A percentile compares a stretch with the other conserved stretches of the same genome.
These are phyloP conservation scores for Notothenia coriiceps DNA, from an alignment of 2,113 vertebrate genomes.

Conservation along the genomic window DNA sequence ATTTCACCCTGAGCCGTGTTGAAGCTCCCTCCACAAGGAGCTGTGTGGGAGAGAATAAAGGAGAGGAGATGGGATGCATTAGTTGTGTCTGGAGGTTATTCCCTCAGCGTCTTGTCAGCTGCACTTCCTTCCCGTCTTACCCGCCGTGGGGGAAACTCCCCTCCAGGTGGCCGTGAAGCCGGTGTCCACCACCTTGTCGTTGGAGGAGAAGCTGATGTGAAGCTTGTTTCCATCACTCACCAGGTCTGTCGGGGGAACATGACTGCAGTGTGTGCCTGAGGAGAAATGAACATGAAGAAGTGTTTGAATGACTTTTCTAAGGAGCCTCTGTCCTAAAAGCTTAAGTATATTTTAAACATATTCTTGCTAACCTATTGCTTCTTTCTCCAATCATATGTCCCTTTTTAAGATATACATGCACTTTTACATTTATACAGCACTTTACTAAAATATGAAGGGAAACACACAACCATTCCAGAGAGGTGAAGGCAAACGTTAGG, in stretches of 20 bases:
- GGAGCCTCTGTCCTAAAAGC: neutral
- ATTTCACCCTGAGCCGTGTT: conserved; percentile 74
- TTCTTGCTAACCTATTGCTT: neutral
- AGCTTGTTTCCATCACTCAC: conserved; percentile 79
- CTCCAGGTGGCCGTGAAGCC: conserved; percentile 82
- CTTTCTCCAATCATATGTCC: neutral
- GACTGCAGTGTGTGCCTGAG: conserved; percentile 80
- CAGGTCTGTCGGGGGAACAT: conserved; percentile 72
- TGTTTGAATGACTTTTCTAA: neutral
- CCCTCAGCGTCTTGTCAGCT: neutral
- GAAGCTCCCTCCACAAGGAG: conserved; percentile 80
- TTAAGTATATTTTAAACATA: no score
- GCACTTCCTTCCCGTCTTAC: conserved; percentile 35
- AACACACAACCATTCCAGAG: neutral
- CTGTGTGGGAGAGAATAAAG: conserved; percentile 23
- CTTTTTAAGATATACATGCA: neutral
- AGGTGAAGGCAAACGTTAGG: neutral
- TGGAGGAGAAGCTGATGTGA: conserved; percentile 79
- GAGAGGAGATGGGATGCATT: neutral
- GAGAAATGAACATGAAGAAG: conserved; percentile 9
- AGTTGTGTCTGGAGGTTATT: neutral
- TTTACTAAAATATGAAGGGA: neutral
- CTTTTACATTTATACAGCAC: neutral
- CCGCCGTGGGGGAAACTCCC: conserved; percentile 72
- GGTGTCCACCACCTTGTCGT: conserved; percentile 81